Evolutionary conservation across 2,113 vertebrate genomes (phyloP), one percentile per base, ranked within the genome.

Genomic region (Austrofundulus limnaeus): DNA sequence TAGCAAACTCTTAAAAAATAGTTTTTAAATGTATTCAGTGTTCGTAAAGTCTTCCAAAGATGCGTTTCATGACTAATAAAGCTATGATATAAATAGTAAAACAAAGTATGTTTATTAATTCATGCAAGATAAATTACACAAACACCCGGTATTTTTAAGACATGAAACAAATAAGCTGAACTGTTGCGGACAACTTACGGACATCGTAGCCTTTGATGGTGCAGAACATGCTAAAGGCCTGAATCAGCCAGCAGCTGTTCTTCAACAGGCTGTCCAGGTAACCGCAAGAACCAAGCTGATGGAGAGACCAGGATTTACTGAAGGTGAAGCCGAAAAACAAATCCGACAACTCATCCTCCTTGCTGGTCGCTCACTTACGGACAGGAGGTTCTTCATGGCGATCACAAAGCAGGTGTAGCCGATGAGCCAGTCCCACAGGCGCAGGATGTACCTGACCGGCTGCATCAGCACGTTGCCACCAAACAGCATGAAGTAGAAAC

Each of bases 401-500:
- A 92, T 94, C 54, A 91, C 92, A 20, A 92, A 71, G 45, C 85
- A 89, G 5, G 82, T 90, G 79, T 91, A 94, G 17, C 86, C 83
- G 0, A 92, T 90, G 58, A 93, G 86, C 83, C 82, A 77, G 72
- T 93, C 92, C 93, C 87, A 92, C 0, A 89, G 74, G 10, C 72
- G 48, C 37, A 94, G 83, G 14, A 92, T 75, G 58, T 90, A 77
- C 25, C 76, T 85, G 31, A 92, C 89, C 0, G 92, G 91, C 87
- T 91, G 88, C 76, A 88, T 82, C 24, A 94, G 86, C 75, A 93
- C 87, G 6, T 63, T 91, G 62, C 92, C 86, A 16, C 93, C 90
- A 13, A 84, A 91, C 51, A 92, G 51, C 92, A 90, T 88, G 72
- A 94, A 93, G 76, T 93, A 90, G 74, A 94, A 92, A 43, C 92